Conservation (phyloP, 37 sponge, comb jelly and placozoan species). For the Eunapius fragilis region DNA sequence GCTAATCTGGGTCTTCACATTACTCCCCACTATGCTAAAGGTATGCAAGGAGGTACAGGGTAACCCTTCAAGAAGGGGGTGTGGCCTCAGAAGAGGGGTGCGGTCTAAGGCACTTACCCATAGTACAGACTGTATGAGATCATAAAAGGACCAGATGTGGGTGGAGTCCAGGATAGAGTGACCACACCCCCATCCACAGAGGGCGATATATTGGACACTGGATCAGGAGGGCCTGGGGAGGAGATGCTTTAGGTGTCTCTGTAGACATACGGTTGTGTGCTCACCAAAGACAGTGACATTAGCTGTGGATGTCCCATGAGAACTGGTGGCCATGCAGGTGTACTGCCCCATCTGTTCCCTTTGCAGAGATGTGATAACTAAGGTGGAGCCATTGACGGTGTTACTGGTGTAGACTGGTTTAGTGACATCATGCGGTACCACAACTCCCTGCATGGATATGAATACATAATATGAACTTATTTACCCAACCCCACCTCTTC, state of each 20-base stretch:
- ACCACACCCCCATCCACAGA: background rate
- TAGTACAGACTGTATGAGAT: background rate
- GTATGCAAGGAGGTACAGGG: background rate
- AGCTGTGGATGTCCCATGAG: slow-evolving; percentile 73
- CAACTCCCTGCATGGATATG: too few relatives aligned
- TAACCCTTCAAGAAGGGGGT: background rate
- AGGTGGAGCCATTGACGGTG: too few relatives aligned
- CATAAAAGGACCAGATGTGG: background rate
- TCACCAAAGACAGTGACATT: slow-evolving; percentile 33
- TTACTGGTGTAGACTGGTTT: background rate
- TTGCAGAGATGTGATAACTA: background rate
- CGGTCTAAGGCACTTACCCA: background rate
- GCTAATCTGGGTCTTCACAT: background rate
- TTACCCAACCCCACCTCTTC: too few relatives aligned
- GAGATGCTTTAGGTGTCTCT: background rate
- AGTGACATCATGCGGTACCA: too few relatives aligned
- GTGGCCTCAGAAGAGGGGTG: background rate
- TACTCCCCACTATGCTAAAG: background rate
- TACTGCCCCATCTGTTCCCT: background rate
- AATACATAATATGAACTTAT: too few relatives aligned
- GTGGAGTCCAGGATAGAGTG: background rate
- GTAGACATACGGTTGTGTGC: background rate
- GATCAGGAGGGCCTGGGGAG: background rate
- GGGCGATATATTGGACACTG: background rate
- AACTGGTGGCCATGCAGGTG: slow-evolving; percentile 26